Evolutionary conservation across 2,113 vertebrate genomes (phyloP).

Genomic region (Ceyx melanurus): DNA sequence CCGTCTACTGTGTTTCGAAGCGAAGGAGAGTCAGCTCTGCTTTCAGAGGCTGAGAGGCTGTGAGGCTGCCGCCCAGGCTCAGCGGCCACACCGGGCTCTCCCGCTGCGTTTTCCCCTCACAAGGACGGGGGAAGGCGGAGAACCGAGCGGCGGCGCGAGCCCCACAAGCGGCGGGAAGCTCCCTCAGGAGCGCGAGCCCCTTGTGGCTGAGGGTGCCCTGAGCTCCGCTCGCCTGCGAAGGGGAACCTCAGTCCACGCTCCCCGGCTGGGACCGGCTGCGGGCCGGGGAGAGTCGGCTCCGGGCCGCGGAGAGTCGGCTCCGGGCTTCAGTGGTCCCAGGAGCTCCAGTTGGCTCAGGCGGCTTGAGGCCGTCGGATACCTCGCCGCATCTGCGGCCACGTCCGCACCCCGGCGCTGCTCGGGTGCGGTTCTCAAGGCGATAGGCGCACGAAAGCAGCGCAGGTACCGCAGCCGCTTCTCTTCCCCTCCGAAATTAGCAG

Average conservation of each 20-base stretch:
- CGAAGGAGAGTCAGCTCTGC: not conserved
- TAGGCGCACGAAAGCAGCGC: not conserved
- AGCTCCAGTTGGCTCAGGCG: not conserved
- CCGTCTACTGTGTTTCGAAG: too few species aligned
- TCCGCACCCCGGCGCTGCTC: not conserved
- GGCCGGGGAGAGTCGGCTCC: rapidly evolving
- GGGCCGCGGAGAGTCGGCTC: not conserved
- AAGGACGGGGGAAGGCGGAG: not conserved
- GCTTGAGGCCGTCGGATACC: not conserved
- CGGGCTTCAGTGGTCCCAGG: rapidly evolving
- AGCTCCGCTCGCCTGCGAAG: too few species aligned
- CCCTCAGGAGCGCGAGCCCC: too few species aligned
- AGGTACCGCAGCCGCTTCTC: not conserved
- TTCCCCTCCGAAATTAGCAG: rapidly evolving
- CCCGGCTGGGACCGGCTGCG: rapidly evolving
- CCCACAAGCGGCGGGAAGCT: too few species aligned
- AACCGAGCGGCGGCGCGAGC: too few species aligned
- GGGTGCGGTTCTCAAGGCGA: not conserved
- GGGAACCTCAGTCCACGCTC: too few species aligned
- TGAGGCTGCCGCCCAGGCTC: rapidly evolving
- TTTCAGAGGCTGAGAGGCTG: too few species aligned
- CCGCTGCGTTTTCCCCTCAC: too few species aligned
- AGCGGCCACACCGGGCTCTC: too few species aligned
- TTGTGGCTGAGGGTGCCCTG: too few species aligned
- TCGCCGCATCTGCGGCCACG: too few species aligned